Percentiles rank a stretch among this genome's conserved stretches.
These are phyloP conservation scores for Phalanger gymnotis DNA, from an alignment of 2,797 vertebrate genomes.

Conservation along the genomic window DNA sequence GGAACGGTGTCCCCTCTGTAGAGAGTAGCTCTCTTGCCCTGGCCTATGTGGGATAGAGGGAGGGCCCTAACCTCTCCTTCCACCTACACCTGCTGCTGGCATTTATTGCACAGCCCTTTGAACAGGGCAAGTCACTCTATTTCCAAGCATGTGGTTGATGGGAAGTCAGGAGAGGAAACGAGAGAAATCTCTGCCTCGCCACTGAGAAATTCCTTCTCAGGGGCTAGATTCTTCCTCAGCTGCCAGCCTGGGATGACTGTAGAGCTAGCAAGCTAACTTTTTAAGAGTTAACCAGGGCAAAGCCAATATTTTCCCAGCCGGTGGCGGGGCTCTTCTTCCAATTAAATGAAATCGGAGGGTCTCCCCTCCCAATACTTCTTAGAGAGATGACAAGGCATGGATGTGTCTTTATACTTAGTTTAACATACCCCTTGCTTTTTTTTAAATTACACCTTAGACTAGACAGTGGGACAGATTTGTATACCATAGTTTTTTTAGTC, in stretches of 20 bases:
- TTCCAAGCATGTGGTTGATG: neutral
- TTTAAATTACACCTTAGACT: neutral
- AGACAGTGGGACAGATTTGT: neutral
- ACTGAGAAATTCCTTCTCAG: neutral
- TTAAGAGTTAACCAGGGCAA: neutral
- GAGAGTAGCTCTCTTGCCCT: neutral
- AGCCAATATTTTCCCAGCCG: neutral
- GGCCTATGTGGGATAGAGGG: neutral
- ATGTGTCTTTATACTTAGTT: neutral
- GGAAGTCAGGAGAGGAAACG: neutral
- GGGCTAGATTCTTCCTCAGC: neutral
- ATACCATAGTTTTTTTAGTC: neutral
- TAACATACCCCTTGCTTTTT: neutral
- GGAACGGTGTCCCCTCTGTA: neutral
- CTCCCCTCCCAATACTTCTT: neutral
- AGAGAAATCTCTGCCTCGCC: neutral
- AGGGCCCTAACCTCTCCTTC: neutral
- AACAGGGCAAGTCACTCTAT: neutral
- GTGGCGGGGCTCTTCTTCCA: neutral
- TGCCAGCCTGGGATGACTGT: neutral
- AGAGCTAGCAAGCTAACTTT: neutral
- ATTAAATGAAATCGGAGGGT: neutral
- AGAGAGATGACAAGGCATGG: neutral
- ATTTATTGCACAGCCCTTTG: neutral
- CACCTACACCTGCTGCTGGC: neutral